These are phyloP conservation scores for Tipula confusa DNA, from an alignment of 2,888 invertebrate species.

Conservation along the genomic window DNA sequence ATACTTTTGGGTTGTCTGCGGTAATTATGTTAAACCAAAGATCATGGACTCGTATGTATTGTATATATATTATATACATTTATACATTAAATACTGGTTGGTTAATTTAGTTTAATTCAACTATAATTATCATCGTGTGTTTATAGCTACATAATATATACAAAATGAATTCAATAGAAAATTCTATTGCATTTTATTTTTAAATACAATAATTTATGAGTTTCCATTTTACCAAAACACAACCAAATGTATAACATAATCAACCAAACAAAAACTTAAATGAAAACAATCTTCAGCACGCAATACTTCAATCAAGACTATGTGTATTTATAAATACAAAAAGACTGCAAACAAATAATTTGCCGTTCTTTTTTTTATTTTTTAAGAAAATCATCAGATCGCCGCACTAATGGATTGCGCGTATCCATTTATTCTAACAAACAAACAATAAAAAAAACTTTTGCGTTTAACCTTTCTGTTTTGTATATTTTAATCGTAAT, in stretches of 20 bases:
- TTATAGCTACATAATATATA: neutral
- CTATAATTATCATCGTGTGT: neutral
- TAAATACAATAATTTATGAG: neutral
- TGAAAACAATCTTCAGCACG: neutral
- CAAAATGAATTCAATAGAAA: neutral
- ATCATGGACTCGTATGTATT: neutral
- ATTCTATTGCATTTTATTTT: neutral
- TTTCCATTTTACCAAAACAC: neutral
- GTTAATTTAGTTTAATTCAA: neutral
- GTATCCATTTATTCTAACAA: slow-evolving; percentile 12
- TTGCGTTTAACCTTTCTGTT: neutral
- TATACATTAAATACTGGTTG: neutral
- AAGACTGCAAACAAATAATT: neutral
- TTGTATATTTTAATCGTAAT: neutral
- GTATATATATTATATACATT: neutral
- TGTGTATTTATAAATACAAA: neutral
- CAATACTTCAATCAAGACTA: slow-evolving; percentile 29
- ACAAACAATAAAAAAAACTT: neutral
- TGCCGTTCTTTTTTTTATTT: slow-evolving; percentile 12
- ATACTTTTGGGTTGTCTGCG: neutral
- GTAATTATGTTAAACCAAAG: neutral
- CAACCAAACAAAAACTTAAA: neutral
- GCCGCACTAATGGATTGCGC: slow-evolving; percentile 20
- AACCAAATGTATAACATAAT: slow-evolving; percentile 6
- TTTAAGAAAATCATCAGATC: slow-evolving; percentile 17